Conservation (phyloP, 2,113 vertebrate genomes). For the Rhynchopsitta pachyrhyncha region DNA sequence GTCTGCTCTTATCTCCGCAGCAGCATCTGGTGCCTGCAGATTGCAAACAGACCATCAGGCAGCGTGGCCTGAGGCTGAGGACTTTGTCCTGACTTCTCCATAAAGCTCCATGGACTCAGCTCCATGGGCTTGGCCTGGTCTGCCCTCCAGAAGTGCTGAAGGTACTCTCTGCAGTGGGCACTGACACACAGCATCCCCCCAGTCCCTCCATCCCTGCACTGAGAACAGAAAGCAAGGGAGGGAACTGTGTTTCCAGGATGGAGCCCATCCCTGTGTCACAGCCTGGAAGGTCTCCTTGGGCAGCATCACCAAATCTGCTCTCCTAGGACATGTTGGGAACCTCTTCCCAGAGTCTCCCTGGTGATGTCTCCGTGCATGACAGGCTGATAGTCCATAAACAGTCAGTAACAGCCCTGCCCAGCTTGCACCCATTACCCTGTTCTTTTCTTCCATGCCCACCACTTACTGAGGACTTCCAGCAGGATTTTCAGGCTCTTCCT, state of each 20-base stretch:
- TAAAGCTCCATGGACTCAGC: not conserved
- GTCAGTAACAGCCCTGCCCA: fast-evolving
- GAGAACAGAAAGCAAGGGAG: not conserved
- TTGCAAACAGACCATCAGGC: not conserved
- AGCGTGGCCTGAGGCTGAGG: not conserved
- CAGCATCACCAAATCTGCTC: not conserved
- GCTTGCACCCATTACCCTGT: fast-evolving
- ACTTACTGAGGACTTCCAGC: conserved; percentile 52
- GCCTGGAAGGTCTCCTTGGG: not conserved
- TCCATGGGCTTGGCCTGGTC: fast-evolving
- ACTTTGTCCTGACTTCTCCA: not conserved
- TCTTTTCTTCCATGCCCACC: not conserved
- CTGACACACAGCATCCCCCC: not conserved
- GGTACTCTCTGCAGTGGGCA: not conserved
- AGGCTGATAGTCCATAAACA: fast-evolving
- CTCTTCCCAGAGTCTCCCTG: not conserved
- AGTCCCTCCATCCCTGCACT: not conserved
- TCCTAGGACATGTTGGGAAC: not conserved
- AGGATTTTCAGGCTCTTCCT: not conserved
- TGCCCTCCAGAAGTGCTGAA: not conserved
- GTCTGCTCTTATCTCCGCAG: not conserved
- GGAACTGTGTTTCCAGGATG: not conserved
- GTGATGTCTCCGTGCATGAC: not conserved
- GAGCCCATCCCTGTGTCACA: not conserved
- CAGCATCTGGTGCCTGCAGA: not conserved